These are phyloP conservation scores for Drosophila atroscutellata DNA, from an alignment of 2,888 invertebrate species.

Conservation along the genomic window DNA sequence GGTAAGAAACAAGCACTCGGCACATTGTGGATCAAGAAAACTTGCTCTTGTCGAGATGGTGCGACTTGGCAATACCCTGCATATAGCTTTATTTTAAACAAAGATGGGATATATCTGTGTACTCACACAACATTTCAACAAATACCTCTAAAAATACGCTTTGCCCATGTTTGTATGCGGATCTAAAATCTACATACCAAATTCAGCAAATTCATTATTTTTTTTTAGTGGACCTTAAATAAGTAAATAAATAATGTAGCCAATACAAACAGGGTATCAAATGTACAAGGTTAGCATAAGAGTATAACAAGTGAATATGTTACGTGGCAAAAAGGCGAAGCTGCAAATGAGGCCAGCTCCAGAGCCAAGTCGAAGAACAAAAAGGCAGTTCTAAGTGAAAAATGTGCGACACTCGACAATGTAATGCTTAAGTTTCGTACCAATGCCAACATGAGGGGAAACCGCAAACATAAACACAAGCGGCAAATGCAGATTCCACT, in stretches of 20 bases:
- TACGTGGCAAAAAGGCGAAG: constrained; percentile 55
- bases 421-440: constrained; percentile 63
- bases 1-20: constrained; percentile 16
- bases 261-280: constrained; percentile 10
- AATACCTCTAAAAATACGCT: neutral
- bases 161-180: neutral
- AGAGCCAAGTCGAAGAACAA: constrained; percentile 9
- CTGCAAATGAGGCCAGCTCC: constrained; percentile 64
- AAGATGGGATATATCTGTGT: neutral
- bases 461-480: constrained; percentile 4
- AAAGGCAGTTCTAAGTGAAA: constrained; percentile 27
- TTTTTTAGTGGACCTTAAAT: neutral
- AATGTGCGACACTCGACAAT: constrained; percentile 53
- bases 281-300: constrained; percentile 59
- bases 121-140: too few relatives aligned
- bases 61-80: neutral
- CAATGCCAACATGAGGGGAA: neutral
- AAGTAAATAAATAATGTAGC: neutral
- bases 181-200: neutral
- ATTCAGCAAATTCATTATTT: too few relatives aligned
- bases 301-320: constrained; percentile 69
- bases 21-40: constrained; percentile 40
- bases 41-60: neutral
- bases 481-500: constrained; percentile 38
- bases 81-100: neutral